These are phyloP conservation scores for Rhimphoctona megacephalus DNA, from an alignment of 2,888 invertebrate species.

Conservation along the genomic window DNA sequence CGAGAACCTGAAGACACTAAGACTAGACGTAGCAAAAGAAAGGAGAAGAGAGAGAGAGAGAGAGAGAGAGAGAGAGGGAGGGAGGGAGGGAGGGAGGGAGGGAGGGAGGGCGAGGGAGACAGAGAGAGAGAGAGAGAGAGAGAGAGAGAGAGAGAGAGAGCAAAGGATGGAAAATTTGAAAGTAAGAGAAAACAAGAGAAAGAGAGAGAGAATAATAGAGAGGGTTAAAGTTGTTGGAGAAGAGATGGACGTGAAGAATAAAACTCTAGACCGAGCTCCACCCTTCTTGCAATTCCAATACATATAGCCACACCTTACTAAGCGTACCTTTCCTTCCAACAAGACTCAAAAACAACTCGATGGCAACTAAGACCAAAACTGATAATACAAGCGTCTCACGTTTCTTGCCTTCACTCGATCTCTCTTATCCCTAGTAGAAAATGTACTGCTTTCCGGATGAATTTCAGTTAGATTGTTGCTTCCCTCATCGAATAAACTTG, in stretches of 20 bases:
- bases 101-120: slow-evolving; percentile 35
- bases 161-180: slow-evolving; percentile 9
- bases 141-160: slow-evolving; percentile 40
- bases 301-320: neutral
- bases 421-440: slow-evolving; percentile 13
- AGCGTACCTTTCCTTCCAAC: neutral
- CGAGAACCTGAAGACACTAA: slow-evolving; percentile 57
- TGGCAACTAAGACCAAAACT: slow-evolving; percentile 38
- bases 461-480: slow-evolving; percentile 33
- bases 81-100: slow-evolving; percentile 11
- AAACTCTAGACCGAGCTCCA: slow-evolving; percentile 53
- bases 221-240: slow-evolving; percentile 26
- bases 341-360: slow-evolving; percentile 43
- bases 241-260: slow-evolving; percentile 49
- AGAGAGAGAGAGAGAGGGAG: neutral
- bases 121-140: slow-evolving; percentile 9
- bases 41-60: neutral
- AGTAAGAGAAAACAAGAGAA: neutral
- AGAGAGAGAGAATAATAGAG: slow-evolving; percentile 2
- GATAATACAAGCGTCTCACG: slow-evolving; percentile 58
- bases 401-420: slow-evolving; percentile 26
- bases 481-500: neutral
- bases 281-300: slow-evolving; percentile 42
- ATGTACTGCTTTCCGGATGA: slow-evolving; percentile 27
- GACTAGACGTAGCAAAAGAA: slow-evolving; percentile 19